phyloP scores from a whole-genome alignment of 2,113 vertebrate genomes.

The Tragelaphus strepsiceros region DNA sequence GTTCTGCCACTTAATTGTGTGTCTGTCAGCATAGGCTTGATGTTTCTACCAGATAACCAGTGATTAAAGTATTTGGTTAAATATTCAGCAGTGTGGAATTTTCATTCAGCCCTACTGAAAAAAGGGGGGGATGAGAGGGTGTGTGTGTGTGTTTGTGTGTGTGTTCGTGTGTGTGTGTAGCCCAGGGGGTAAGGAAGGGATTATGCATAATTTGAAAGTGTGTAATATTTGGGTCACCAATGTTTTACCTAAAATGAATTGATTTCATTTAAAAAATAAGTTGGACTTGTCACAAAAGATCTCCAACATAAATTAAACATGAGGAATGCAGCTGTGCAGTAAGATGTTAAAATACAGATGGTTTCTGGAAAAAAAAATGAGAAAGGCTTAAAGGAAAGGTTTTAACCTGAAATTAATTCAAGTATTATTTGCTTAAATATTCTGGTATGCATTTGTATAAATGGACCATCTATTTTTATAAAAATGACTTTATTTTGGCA shows the following conservation, averaged over 20 bases:
- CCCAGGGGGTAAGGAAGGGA: not conserved
- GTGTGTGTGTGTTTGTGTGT: not conserved
- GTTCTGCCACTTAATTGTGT: slow-evolving; percentile 43
- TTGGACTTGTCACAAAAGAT: slow-evolving; percentile 51
- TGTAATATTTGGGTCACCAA: slow-evolving; percentile 48
- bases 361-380: not conserved
- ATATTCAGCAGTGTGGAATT: slow-evolving; percentile 48
- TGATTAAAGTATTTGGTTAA: slow-evolving; percentile 65
- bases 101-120: not conserved
- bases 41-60: slow-evolving; percentile 49
- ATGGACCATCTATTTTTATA: slow-evolving; percentile 22
- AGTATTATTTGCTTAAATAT: slow-evolving; percentile 46
- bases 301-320: slow-evolving; percentile 47
- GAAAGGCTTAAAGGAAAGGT: slow-evolving; percentile 31
- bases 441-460: slow-evolving; percentile 32
- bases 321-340: slow-evolving; percentile 34
- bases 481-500: slow-evolving; percentile 35
- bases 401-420: slow-evolving; percentile 56
- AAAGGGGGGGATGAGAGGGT: not conserved
- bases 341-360: slow-evolving; percentile 57
- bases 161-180: not conserved
- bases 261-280: slow-evolving; percentile 58
- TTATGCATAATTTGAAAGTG: slow-evolving; percentile 44
- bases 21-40: slow-evolving; percentile 57
- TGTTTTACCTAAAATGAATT: slow-evolving; percentile 59